Evolutionary conservation across 2,797 vertebrate species (phyloP), one percentile per base, ranked within the genome.

Genomic region (Tamandua tetradactyla): DNA sequence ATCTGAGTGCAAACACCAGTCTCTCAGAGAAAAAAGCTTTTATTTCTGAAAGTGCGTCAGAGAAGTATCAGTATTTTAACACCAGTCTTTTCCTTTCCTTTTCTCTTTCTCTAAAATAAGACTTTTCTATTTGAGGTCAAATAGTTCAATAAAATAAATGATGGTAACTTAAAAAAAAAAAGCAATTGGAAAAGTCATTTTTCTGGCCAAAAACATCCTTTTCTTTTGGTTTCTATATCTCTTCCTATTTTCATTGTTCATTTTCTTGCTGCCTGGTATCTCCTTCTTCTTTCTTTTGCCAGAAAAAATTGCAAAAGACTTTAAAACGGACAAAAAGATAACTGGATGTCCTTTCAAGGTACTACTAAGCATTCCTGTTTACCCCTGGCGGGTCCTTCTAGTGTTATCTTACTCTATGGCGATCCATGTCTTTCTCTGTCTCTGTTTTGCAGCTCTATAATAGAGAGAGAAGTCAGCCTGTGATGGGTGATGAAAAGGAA

Each of bases 71-170:
- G 4, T 23, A 68, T 91, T 57, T 79, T 89, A 68, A 37, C 37
- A 75, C 35, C 20, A n/a, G n/a, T 10, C n/a, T 14, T 8, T 69
- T 61, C 37, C 74, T 82, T 79, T 92, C 15, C 17, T 80, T 91
- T 89, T 78, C 35, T 59, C 37, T 81, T 90, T 74, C 49, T 88
- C 80, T 82, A 71, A 92, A 89, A 66, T 49, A 91, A 44, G 22
- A 85, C 9, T 83, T 79, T 61, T 78, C 62, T 69, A 22, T 57
- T 1, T 30, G 35, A 94, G 13, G n/a, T 32, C 37, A 94, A 66
- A 91, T 22, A 90, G 49, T 44, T 75, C 68, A 87, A 35, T 85
- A 61, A 92, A 85, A 87, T 66, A 68, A 71, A 93, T 49, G 55
- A 27, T 20, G 35, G 35, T 52, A 78, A 20, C 57, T 72, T 82